A percentile compares a stretch with the other conserved stretches of the same genome.
These are phyloP conservation scores for Rhinichthys klamathensis DNA, from an alignment of 2,113 vertebrate genomes.

Conservation along the genomic window DNA sequence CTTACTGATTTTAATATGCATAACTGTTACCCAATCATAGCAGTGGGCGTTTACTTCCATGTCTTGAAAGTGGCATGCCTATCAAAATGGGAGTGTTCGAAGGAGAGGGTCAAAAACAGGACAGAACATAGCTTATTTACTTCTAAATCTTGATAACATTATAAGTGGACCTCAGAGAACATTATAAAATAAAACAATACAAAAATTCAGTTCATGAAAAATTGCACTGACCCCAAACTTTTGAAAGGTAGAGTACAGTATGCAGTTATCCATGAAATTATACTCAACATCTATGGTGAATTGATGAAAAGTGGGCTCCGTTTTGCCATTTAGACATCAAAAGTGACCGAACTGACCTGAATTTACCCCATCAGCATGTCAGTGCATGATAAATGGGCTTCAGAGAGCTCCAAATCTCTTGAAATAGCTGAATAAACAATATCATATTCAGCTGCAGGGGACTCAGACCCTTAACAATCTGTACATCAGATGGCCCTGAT, in stretches of 20 bases:
- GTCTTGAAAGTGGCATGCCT: too few species aligned
- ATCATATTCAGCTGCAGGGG: neutral
- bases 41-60: too few species aligned
- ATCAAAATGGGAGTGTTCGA: too few species aligned
- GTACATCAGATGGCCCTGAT: neutral
- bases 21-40: too few species aligned
- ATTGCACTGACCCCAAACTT: too few species aligned
- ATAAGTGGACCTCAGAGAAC: too few species aligned
- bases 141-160: too few species aligned
- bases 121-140: too few species aligned
- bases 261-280: conserved; percentile 1
- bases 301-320: neutral
- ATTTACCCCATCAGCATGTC: neutral
- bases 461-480: conserved; percentile 29
- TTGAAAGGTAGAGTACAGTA: neutral
- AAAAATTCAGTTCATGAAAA: too few species aligned
- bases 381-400: neutral
- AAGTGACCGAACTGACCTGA: neutral
- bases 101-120: too few species aligned
- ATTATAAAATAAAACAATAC: too few species aligned
- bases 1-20: too few species aligned
- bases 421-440: neutral
- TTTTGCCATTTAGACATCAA: neutral
- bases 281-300: neutral
- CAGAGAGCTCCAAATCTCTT: neutral